A percentile compares a stretch with the other conserved stretches of the same genome.
Conservation (phyloP, 2,888 invertebrate genomes). For the Acrobasis consociella region DNA sequence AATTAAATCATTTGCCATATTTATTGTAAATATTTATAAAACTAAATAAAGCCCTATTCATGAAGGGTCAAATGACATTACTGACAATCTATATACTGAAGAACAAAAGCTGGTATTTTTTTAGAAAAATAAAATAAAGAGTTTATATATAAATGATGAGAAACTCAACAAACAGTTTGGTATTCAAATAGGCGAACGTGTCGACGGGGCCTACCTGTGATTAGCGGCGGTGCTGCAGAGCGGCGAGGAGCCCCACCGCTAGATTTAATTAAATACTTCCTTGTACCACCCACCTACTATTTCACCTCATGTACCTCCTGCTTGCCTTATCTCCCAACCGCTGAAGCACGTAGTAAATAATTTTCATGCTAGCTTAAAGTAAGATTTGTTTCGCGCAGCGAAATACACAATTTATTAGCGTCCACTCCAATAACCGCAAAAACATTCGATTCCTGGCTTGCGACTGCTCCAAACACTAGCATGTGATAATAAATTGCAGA, state of each 20-base stretch:
- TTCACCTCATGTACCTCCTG: constrained; percentile 61
- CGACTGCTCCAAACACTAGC: constrained; percentile 54
- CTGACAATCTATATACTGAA: constrained; percentile 23
- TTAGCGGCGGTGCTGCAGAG: constrained; percentile 73
- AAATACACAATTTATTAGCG: constrained; percentile 24
- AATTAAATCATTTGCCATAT: constrained; percentile 32
- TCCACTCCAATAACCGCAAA: constrained; percentile 39
- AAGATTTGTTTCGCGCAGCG: constrained; percentile 26
- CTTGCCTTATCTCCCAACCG: constrained; percentile 56
- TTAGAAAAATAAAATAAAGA: background rate
- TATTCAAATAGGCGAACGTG: constrained; percentile 68
- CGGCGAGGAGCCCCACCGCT: constrained; percentile 60
- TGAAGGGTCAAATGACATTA: constrained; percentile 7
- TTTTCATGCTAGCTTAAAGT: constrained; percentile 33
- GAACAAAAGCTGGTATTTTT: background rate
- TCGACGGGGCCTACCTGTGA: constrained; percentile 75
- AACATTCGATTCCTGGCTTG: constrained; percentile 57
- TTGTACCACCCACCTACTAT: constrained; percentile 67
- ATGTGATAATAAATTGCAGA: constrained; percentile 76
- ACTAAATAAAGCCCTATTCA: constrained; percentile 21
- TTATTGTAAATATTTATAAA: constrained; percentile 7
- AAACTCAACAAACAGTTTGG: constrained; percentile 51
- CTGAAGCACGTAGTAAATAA: constrained; percentile 48
- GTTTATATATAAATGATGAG: constrained; percentile 24
- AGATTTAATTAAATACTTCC: constrained; percentile 80